phyloP scores from a whole-genome alignment of 2,113 vertebrate genomes.

The Pterocles gutturalis region DNA sequence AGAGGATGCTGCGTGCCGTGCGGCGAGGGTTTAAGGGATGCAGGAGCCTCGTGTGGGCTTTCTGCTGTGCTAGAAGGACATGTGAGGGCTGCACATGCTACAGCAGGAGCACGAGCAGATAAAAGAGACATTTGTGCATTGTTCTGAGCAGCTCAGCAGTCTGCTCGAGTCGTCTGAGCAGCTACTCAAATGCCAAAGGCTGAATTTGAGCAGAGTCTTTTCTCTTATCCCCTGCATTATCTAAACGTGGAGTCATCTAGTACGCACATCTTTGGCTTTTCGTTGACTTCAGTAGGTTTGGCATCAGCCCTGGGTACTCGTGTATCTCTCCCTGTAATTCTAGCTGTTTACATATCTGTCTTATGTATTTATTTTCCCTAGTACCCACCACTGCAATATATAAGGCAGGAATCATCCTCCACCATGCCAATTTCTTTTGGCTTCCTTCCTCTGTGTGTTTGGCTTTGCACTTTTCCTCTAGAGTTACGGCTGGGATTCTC shows the following conservation, averaged over 20 bases:
- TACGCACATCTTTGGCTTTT: neutral
- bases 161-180: neutral
- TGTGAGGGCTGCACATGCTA: neutral
- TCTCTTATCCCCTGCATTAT: neutral
- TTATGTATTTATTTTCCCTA: conserved; percentile 55
- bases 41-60: neutral
- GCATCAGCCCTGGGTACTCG: neutral
- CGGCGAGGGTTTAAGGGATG: neutral
- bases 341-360: conserved; percentile 37
- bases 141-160: neutral
- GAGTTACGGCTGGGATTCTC: neutral
- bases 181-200: neutral
- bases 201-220: neutral
- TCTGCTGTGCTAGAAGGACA: neutral
- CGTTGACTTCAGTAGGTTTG: neutral
- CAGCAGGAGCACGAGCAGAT: fast-evolving
- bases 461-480: conserved; percentile 47
- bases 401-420: conserved; percentile 54
- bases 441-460: conserved; percentile 23
- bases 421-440: conserved; percentile 64
- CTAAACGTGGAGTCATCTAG: neutral
- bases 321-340: neutral
- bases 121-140: fast-evolving
- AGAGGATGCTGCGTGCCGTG: neutral
- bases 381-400: conserved; percentile 37